These are phyloP conservation scores for Pelvicachromis taeniatus DNA, from an alignment of 2,113 vertebrate species.

Conservation along the genomic window DNA sequence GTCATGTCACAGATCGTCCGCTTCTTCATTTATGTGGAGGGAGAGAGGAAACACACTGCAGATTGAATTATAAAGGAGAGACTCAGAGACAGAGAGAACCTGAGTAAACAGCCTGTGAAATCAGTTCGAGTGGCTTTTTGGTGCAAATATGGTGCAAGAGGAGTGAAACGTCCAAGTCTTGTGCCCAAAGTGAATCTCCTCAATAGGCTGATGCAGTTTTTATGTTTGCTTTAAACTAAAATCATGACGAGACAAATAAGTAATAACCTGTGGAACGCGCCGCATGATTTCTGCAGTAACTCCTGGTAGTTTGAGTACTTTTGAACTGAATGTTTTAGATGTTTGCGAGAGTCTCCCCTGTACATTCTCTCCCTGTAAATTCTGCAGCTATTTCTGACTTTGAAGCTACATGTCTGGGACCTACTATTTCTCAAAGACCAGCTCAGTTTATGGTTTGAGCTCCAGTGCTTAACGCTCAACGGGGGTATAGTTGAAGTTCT, in stretches of 20 bases:
- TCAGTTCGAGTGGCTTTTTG: not conserved
- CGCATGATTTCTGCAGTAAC: not conserved
- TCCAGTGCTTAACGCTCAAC: not conserved
- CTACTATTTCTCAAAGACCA: not conserved
- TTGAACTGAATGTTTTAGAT: not conserved
- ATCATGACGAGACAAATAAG: not conserved
- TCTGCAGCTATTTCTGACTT: not conserved
- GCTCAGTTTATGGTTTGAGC: not conserved
- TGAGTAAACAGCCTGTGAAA: slow-evolving; percentile 5
- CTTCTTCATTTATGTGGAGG: not conserved
- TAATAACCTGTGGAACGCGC: not conserved
- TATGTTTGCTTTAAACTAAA: not conserved
- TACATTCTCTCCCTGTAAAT: not conserved
- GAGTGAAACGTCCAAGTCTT: not conserved
- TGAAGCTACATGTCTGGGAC: not conserved
- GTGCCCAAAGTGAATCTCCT: not conserved
- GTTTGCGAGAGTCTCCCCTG: not conserved
- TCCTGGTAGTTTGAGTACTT: not conserved
- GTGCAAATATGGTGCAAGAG: not conserved
- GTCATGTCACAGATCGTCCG: not conserved
- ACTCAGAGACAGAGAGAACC: not conserved
- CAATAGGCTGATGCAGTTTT: not conserved
- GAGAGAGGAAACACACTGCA: not conserved
- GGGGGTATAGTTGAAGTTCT: not conserved
- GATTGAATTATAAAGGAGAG: not conserved